Evolutionary conservation across 2,797 vertebrate species (phyloP), one percentile per base, ranked within the genome.

Genomic region (Apogon hyalosoma): DNA sequence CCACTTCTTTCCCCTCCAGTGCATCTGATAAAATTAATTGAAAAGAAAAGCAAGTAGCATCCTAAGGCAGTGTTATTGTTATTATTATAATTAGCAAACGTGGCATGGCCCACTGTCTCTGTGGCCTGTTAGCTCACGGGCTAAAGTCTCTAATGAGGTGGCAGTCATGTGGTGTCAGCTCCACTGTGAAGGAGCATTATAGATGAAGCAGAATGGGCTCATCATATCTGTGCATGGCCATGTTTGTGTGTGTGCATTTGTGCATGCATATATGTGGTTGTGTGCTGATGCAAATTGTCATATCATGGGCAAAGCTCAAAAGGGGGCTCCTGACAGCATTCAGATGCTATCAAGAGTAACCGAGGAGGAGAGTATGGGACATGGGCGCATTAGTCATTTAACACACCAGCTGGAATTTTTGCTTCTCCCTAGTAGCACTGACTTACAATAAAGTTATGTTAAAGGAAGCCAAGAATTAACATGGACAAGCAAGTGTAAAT

Each of bases 21-120:
- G 78, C 78, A 85, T 91, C 83, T 91, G 87, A 92, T 92, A 88
- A 92, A 92, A 93, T 92, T 92, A 92, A 93, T 92, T 93, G 92
- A 91, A 93, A 92, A 90, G 88, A 90, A 91, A 91, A 91, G 87
- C 89, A 91, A 92, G 92, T 87, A 86, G 84, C 85, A 79, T 89
- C 88, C 86, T 86, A 79, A 92, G 90, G 90, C 91, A 84, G 80
- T 89, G 88, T 89, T 92, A 91, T 90, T 92, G 87, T 92, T 92
- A 88, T 93, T 92, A 90, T 93, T 88, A 87, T 92, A 92, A 94
- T 94, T 92, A 93, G 88, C 84, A 84, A 84, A 86, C 64, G 78
- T 87, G 86, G 83, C 74, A 65, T 77, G 79, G 87, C 86, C 85
- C 80, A 80, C 79, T 87, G 82, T 89, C 86, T 91, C 87, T 82